Evolutionary conservation across 1,140 invertebrate genomes (phyloP).

Genomic region (Diuraphis noxia): DNA sequence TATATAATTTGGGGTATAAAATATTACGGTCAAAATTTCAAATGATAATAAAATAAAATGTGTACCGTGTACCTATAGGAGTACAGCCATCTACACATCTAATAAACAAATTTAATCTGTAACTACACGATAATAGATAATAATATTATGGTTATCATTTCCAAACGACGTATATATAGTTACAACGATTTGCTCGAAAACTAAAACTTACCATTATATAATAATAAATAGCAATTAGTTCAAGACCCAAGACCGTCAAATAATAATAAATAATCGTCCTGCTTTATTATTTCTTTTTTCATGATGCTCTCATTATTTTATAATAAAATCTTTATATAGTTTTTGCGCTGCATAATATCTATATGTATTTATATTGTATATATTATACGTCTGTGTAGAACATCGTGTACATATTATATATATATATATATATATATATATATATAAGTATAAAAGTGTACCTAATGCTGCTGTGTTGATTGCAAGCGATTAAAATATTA

Average conservation of each 20-base stretch:
- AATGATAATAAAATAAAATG: slow-evolving; percentile 7
- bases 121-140: not conserved
- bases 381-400: not conserved
- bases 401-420: too few species aligned
- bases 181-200: not conserved
- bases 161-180: not conserved
- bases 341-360: not conserved
- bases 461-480: not conserved
- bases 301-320: not conserved
- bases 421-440: too few species aligned
- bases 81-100: too few species aligned
- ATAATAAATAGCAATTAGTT: not conserved
- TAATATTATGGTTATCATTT: not conserved
- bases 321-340: not conserved
- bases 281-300: not conserved
- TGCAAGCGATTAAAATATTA: not conserved
- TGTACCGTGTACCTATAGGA: not conserved
- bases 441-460: not conserved
- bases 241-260: not conserved
- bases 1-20: not conserved
- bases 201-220: not conserved
- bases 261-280: not conserved
- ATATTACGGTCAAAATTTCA: not conserved
- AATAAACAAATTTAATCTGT: not conserved
- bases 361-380: not conserved